Base-by-base conservation (phyloP, 2,113 vertebrate species). In the Toxotes chatareus region DNA sequence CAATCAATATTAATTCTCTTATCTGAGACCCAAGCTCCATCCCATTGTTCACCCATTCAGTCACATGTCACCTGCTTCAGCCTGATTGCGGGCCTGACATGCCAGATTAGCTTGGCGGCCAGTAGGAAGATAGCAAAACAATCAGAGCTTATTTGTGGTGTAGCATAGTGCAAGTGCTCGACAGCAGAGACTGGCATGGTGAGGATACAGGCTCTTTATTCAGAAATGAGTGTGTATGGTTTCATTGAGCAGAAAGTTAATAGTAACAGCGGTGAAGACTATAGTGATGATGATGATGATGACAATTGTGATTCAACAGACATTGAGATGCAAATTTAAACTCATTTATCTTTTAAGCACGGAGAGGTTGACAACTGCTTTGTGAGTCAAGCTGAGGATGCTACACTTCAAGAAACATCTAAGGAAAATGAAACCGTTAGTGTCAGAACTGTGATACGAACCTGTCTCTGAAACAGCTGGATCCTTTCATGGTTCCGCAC, bases 1-100 rank as follows among this genome's bases (percentile, higher is more conserved):
- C 88, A 93, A 93, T 95, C 93, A 84, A 94, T 94, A 91, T 88
- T 89, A 85, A 91, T 94, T 94, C 85, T 89, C 86, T 93, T 92
- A 93, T 94, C 91, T 70, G 78, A 66, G 63, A 76, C 56, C 64
- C 46, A 73, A 76, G 74, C 76, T 89, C 80, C 86, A 57, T 89
- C 77, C 85, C 34, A 80, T 93, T 93, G 93, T 93, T 86, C 82
- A 83, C 63, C 79, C 75, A 60, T 85, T 91, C 87, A 86, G 81
- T 88, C 87, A 68, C 75, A 87, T 73, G 90, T 92, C 92, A 93
- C 90, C 83, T 93, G 90, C 83, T 80, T 60, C 57, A 68, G 89
- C 51, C 86, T 87, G 82, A 91, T 91, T 92, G 86, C 31, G 47
- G 75, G 83, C 64, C 74, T 82, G 87, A 89, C 90, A 73, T 70